phyloP scores from a whole-genome alignment of 2,888 invertebrate species.

The Himalopsyche kuldschensis region DNA sequence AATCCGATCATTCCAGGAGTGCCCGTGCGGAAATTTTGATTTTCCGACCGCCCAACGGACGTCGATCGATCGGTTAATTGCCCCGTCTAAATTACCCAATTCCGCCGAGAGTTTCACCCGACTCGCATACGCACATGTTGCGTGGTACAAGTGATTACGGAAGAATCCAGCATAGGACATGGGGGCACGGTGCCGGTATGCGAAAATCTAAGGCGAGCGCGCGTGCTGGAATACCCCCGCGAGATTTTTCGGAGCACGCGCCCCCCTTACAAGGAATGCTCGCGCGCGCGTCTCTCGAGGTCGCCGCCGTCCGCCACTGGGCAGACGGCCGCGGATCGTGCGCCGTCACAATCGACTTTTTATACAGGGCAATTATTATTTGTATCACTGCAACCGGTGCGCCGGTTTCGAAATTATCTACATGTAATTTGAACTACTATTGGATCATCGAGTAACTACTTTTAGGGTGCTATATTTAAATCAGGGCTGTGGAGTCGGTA shows the following conservation, averaged over 20 bases:
- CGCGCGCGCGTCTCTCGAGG: background rate
- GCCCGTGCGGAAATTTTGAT: too few relatives aligned
- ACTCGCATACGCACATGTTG: too few relatives aligned
- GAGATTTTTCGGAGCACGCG: background rate
- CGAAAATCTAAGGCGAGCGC: background rate
- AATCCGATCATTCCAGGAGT: too few relatives aligned
- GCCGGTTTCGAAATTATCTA: background rate
- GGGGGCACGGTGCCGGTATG: background rate
- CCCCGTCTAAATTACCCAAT: background rate
- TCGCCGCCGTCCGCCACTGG: background rate
- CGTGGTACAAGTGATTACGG: background rate
- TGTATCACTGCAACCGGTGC: background rate
- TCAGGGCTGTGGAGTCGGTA: too few relatives aligned
- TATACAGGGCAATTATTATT: conserved; percentile 11
- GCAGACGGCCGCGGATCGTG: background rate
- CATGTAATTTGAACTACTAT: background rate
- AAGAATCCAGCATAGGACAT: background rate
- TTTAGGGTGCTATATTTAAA: too few relatives aligned
- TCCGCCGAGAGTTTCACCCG: background rate
- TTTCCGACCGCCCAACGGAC: too few relatives aligned
- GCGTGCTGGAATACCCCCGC: background rate
- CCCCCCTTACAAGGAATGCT: conserved; percentile 1
- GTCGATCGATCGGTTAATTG: background rate
- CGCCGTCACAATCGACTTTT: conserved; percentile 2
- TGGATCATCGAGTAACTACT: too few relatives aligned